These are phyloP conservation scores for Pelecanus crispus DNA, from an alignment of 2,113 vertebrate species.

Conservation along the genomic window DNA sequence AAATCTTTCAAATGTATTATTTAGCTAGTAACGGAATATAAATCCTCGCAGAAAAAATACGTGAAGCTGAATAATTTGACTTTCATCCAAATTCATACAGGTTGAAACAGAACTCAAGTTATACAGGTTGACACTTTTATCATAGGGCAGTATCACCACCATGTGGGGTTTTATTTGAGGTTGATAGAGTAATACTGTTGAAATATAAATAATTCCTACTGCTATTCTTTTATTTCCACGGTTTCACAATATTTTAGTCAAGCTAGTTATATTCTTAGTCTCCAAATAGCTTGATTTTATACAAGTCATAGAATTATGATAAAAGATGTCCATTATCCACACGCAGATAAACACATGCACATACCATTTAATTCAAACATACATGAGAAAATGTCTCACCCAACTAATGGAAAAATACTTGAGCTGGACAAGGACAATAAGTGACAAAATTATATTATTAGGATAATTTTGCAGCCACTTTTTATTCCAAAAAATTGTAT, in stretches of 20 bases:
- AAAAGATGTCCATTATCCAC: background rate
- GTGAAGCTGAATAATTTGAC: background rate
- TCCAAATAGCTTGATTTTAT: background rate
- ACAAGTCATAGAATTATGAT: background rate
- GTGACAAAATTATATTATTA: background rate
- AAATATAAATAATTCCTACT: background rate
- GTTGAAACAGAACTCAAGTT: background rate
- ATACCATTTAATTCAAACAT: background rate
- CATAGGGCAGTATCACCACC: background rate
- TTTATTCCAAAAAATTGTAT: conserved; percentile 68
- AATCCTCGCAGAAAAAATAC: background rate
- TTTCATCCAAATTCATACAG: background rate
- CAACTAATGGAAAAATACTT: background rate
- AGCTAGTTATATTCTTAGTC: background rate
- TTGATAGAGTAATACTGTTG: background rate
- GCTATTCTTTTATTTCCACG: background rate
- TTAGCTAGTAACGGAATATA: background rate
- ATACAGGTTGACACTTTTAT: background rate
- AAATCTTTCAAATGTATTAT: background rate
- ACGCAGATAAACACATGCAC: background rate
- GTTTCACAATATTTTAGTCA: background rate
- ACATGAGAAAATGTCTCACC: background rate
- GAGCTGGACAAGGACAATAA: conserved; percentile 3
- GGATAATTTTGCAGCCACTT: conserved; percentile 53
- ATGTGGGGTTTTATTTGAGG: background rate